Evolutionary conservation across 2,888 invertebrate genomes (phyloP), one percentile per base, ranked within the genome.

Genomic region (Caenorhabditis doughertyi): DNA sequence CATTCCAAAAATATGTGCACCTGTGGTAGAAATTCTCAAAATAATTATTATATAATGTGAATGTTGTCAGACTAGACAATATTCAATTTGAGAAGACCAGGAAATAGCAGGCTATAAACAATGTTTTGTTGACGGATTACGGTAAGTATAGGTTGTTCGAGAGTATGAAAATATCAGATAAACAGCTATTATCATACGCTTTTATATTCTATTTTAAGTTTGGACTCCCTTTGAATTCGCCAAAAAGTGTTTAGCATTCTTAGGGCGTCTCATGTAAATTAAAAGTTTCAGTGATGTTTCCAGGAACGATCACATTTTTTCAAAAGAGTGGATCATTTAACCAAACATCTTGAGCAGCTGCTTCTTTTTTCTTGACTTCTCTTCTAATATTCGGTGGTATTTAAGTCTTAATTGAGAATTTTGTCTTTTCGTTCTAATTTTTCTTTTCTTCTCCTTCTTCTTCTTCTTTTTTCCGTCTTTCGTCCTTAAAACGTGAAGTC

Each of bases 361-460:
- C 49, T 47, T 16, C 9, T 4, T 9, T 32, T 9, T 7, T 32
- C 9, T 32, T 32, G 32, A 62, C 49, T 35, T 58, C 2, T 53
- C 32, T 21, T n/a, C 53, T 56, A 55, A 58, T 65, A 27, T 49
- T 56, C 25, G 65, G 55, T 74, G 74, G 74, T 65, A 65, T 65
- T 74, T 47, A 65, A 58, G 65, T 56, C 65, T 65, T 74, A 76
- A 76, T 76, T 76, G 67, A 76, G 76, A 67, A 60, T 42, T 62
- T 67, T 25, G 55, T 23, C 23, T n/a, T 18, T 32, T 55, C 27
- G n/a, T 44, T 27, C 55, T 55, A 35, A 32, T 47, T 74, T 23
- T 47, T 53, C n/a, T 44, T 44, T 27, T 23, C 42, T 56, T 42
- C 21, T 27, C 18, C 29, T 18, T 53, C 27, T 68, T 44, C 44